Evolutionary conservation across 2,113 vertebrate species (phyloP), one percentile per base, ranked within the genome.

Genomic region (Holacanthus passer): DNA sequence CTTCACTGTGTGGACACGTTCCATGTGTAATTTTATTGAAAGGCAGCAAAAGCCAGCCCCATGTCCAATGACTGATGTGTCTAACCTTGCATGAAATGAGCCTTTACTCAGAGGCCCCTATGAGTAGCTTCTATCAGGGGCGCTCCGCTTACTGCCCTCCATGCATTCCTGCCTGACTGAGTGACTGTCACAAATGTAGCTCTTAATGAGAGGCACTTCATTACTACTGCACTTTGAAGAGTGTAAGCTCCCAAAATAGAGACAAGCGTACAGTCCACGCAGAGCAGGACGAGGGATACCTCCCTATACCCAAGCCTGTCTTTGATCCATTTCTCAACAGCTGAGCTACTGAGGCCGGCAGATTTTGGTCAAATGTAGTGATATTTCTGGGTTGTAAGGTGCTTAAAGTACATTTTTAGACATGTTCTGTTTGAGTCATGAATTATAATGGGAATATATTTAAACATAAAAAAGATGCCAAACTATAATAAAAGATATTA

Each of bases 41-140:
- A 94, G 87, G 89, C 88, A 85, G 86, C 88, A 90, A 91, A 90
- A 93, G 87, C 79, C 87, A 82, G 78, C 63, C 74, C 84, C 78
- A 56, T 88, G 92, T 92, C 89, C 85, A 85, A 88, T 94, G 93
- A 95, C 74, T 93, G 93, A 95, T 92, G 92, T 94, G 93, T 93
- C 90, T 93, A 95, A 94, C 93, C 93, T 94, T 94, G 95, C 94
- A 93, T 94, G 93, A 94, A 95, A 95, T 93, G 89, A 93, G 93
- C 83, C 85, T 91, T 87, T 86, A 93, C 88, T 91, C 87, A 73
- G 47, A 93, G 82, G 82, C 80, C 81, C 72, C 79, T 65, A 65
- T 84, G 82, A 90, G 88, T 35, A 77, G 82, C 89, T 92, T 65
- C 84, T 85, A 83, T 91, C 90, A 76, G 75, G 78, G 69, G 71